A percentile compares a stretch with the other conserved stretches of the same genome.
Conservation (phyloP, 2,888 invertebrate species). For the Eulithis prunata region DNA sequence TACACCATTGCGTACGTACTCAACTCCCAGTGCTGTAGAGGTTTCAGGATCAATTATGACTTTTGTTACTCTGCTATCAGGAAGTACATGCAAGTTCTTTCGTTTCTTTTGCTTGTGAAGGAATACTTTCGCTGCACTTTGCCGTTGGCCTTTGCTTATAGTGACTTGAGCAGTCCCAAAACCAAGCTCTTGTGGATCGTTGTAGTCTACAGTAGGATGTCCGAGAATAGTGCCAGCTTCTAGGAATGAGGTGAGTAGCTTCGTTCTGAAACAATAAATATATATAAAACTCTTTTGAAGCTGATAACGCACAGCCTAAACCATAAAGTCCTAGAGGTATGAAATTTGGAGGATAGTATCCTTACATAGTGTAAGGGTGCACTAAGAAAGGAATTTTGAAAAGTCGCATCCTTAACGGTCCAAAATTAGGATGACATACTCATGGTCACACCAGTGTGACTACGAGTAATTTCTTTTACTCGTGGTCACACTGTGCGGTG, state of each 20-base stretch:
- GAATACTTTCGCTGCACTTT: conserved; percentile 87
- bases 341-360: no score
- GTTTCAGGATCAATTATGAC: conserved; percentile 86
- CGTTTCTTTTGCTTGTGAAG: conserved; percentile 85
- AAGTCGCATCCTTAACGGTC: no score
- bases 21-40: conserved; percentile 87
- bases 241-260: conserved; percentile 78
- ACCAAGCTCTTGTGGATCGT: conserved; percentile 85
- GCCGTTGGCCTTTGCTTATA: conserved; percentile 84
- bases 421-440: no score
- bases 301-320: no score
- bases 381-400: no score
- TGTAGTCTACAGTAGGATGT: conserved; percentile 88
- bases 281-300: no score
- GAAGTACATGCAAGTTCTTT: conserved; percentile 87
- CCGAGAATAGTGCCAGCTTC: conserved; percentile 87
- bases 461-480: no score
- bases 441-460: no score
- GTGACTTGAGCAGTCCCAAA: conserved; percentile 87
- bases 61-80: conserved; percentile 86
- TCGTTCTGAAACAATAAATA: conserved; percentile 71
- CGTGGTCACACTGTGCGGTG: no score
- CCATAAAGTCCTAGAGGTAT: no score
- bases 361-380: no score
- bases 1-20: conserved; percentile 83